phyloP scores from a whole-genome alignment of 2,797 vertebrate species.

The Dermochelys coriacea region DNA sequence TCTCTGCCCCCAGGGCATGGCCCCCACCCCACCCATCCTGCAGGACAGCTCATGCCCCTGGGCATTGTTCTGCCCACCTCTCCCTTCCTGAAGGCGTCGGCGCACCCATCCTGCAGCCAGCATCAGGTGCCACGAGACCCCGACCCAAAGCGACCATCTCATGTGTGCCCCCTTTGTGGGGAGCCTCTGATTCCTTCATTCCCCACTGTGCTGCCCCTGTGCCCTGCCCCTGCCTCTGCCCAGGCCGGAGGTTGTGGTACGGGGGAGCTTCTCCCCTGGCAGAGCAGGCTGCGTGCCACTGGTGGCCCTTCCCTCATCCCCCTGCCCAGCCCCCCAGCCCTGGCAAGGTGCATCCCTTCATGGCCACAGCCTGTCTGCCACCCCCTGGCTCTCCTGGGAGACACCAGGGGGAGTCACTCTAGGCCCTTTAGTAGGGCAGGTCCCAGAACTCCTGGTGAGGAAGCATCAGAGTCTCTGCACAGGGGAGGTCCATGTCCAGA shows the following conservation, averaged over 20 bases:
- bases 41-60: not conserved
- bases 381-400: too few relatives aligned
- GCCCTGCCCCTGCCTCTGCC: too few relatives aligned
- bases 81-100: not conserved
- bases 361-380: too few relatives aligned
- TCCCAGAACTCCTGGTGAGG: not conserved
- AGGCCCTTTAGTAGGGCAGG: too few relatives aligned
- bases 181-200: not conserved
- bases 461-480: not conserved
- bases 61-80: not conserved
- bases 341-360: too few relatives aligned
- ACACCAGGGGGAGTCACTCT: not conserved
- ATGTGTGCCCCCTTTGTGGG: not conserved
- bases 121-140: too few relatives aligned
- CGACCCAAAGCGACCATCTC: not conserved
- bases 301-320: too few relatives aligned
- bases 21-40: too few relatives aligned
- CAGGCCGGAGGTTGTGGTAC: too few relatives aligned
- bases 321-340: too few relatives aligned
- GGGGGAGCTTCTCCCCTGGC: not conserved
- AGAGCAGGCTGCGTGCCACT: not conserved
- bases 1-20: rapidly evolving
- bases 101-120: not conserved
- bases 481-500: not conserved
- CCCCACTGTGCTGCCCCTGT: not conserved